Conservation (phyloP, 1,140 invertebrate species). For the Neoseiulus cucumeris region DNA sequence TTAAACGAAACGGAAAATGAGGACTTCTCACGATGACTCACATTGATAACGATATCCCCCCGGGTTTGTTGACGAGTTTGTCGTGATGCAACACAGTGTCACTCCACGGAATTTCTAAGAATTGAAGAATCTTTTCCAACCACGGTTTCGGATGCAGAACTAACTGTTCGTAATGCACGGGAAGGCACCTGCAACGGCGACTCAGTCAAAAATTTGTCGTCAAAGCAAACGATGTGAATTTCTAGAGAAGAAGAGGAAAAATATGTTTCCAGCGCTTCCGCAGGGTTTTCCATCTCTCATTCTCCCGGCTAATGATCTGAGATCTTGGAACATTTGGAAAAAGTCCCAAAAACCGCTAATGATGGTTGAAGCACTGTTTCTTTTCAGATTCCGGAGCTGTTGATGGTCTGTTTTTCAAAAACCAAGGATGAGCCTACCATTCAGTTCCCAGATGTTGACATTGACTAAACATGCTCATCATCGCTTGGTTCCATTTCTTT, state of each 20-base stretch:
- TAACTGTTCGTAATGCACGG: constrained; percentile 87
- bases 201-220: too few relatives aligned
- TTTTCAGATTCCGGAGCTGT: too few relatives aligned
- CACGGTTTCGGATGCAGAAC: constrained; percentile 75
- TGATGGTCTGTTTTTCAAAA: too few relatives aligned
- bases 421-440: constrained; percentile 22
- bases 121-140: constrained; percentile 71
- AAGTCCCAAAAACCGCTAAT: too few relatives aligned
- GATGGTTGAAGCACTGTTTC: too few relatives aligned
- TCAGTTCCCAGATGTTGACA: constrained; percentile 63
- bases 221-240: too few relatives aligned
- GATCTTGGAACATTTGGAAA: too few relatives aligned
- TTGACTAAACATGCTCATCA: constrained; percentile 80
- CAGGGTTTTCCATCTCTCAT: too few relatives aligned
- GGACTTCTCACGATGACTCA: constrained; percentile 32
- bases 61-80: constrained; percentile 82
- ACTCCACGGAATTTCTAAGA: constrained; percentile 83
- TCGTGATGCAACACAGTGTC: constrained; percentile 92
- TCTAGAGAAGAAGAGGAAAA: too few relatives aligned
- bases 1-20: too few relatives aligned
- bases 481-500: constrained; percentile 86
- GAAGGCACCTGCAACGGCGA: constrained; percentile 41
- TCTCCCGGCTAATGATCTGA: too few relatives aligned
- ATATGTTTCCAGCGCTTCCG: too few relatives aligned
- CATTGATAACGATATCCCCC: constrained; percentile 66